Percentiles rank a stretch among this genome's conserved stretches.
These are phyloP conservation scores for Caerostris extrusa DNA, from an alignment of 1,140 invertebrate genomes.

Conservation along the genomic window DNA sequence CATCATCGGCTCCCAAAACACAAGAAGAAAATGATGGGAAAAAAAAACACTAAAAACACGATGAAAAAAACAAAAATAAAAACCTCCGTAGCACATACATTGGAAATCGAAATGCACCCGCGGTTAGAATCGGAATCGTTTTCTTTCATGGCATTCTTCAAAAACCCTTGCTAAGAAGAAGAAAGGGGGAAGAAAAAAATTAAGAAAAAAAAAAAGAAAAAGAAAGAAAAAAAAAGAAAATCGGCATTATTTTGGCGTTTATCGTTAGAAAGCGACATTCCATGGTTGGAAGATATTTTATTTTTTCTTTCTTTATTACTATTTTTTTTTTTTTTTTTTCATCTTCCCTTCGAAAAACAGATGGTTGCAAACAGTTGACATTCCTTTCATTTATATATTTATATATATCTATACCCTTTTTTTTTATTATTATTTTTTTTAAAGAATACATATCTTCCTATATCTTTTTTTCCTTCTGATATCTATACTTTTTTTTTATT, in stretches of 20 bases:
- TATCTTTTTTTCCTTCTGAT: slow-evolving; percentile 30
- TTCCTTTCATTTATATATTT: slow-evolving; percentile 58
- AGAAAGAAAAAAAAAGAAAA: background rate
- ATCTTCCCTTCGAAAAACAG: slow-evolving; percentile 23
- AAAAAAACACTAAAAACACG: slow-evolving; percentile 11
- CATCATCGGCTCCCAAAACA: slow-evolving; percentile 56
- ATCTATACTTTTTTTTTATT: slow-evolving; percentile 47
- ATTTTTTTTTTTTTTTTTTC: slow-evolving; percentile 46
- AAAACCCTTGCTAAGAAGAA: slow-evolving; percentile 20
- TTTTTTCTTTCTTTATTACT: background rate
- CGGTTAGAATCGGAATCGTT: slow-evolving; percentile 65
- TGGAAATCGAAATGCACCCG: slow-evolving; percentile 72
- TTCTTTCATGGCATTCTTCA: slow-evolving; percentile 56
- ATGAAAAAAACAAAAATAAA: slow-evolving; percentile 42
- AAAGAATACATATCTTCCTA: slow-evolving; percentile 46
- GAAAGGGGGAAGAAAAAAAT: slow-evolving; percentile 35
- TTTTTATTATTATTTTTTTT: slow-evolving; percentile 10
- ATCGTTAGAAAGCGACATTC: slow-evolving; percentile 76
- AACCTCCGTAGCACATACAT: slow-evolving; percentile 49
- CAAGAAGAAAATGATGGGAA: background rate
- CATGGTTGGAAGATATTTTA: slow-evolving; percentile 9
- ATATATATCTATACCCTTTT: slow-evolving; percentile 9
- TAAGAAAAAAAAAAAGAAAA: slow-evolving; percentile 33
- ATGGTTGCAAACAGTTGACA: slow-evolving; percentile 72
- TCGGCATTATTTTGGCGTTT: slow-evolving; percentile 65